Evolutionary conservation across 2,888 invertebrate genomes (phyloP).

Genomic region (Lysandra bellargus): DNA sequence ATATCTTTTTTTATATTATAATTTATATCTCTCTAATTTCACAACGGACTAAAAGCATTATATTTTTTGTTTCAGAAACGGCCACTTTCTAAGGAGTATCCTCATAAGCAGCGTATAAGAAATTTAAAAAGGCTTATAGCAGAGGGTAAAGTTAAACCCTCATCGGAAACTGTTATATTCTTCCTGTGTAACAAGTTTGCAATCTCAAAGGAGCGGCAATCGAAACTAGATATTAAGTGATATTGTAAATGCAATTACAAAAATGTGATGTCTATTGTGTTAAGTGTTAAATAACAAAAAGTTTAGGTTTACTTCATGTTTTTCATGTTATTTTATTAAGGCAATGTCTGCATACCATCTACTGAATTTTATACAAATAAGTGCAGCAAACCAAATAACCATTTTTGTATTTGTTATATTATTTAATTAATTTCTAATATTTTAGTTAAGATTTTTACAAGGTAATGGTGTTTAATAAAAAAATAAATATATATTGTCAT

Average conservation of each 20-base stretch:
- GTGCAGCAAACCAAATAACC: slow-evolving; percentile 25
- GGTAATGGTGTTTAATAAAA: slow-evolving; percentile 27
- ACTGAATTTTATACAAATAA: slow-evolving; percentile 17
- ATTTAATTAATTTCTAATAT: slow-evolving; percentile 26
- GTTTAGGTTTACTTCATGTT: background rate
- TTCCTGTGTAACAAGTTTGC: slow-evolving; percentile 78
- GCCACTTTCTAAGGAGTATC: slow-evolving; percentile 70
- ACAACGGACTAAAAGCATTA: background rate
- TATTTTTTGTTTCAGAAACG: slow-evolving; percentile 42
- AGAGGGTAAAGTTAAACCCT: slow-evolving; percentile 73
- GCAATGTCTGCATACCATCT: slow-evolving; percentile 17
- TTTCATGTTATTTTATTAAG: slow-evolving; percentile 13
- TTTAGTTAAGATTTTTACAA: slow-evolving; percentile 29
- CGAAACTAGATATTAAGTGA: slow-evolving; percentile 44
- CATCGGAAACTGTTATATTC: slow-evolving; percentile 72
- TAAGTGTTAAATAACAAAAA: slow-evolving; percentile 14
- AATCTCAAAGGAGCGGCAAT: slow-evolving; percentile 65
- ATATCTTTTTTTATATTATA: background rate
- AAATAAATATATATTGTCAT: slow-evolving; percentile 31
- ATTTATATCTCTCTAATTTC: too few relatives aligned
- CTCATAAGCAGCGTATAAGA: slow-evolving; percentile 82
- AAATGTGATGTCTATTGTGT: background rate
- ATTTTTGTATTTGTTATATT: slow-evolving; percentile 27
- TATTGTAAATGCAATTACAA: background rate
- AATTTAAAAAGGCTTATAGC: slow-evolving; percentile 76